Percentiles rank a stretch among this genome's conserved stretches.
Evolutionary conservation across 2,888 invertebrate species (phyloP).

Genomic region (Eilema depressum): DNA sequence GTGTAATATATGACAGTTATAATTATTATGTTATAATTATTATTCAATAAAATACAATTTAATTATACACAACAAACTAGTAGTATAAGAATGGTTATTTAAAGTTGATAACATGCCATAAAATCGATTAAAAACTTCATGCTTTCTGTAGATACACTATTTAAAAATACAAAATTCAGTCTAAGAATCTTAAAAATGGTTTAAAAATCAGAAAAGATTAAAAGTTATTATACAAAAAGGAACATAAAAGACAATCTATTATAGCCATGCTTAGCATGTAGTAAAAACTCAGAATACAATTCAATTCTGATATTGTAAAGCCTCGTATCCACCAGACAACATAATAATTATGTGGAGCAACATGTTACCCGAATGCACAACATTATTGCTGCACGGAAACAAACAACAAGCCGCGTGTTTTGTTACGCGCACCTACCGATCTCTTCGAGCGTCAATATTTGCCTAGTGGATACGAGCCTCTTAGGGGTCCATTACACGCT

Average conservation of each 20-base stretch:
- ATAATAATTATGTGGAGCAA: too few relatives aligned
- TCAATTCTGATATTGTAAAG: background rate
- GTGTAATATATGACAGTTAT: too few relatives aligned
- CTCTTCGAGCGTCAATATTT: background rate
- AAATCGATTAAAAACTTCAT: too few relatives aligned
- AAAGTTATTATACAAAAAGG: background rate
- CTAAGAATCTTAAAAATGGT: background rate
- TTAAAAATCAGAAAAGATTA: background rate
- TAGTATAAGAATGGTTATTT: background rate
- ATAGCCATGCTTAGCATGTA: conserved; percentile 4
- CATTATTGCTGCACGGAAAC: too few relatives aligned
- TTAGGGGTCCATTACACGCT: too few relatives aligned
- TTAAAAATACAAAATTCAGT: background rate
- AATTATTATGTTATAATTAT: too few relatives aligned
- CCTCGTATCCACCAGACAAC: background rate
- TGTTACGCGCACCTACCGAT: too few relatives aligned
- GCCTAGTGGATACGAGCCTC: background rate
- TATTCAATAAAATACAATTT: too few relatives aligned
- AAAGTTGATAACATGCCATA: background rate
- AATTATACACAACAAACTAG: too few relatives aligned
- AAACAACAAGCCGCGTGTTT: too few relatives aligned
- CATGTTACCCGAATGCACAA: too few relatives aligned
- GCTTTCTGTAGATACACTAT: background rate
- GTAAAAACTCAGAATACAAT: background rate
- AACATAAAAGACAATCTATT: background rate